These are phyloP conservation scores for Zosterops lateralis DNA, from an alignment of 2,113 vertebrate species.

Conservation along the genomic window DNA sequence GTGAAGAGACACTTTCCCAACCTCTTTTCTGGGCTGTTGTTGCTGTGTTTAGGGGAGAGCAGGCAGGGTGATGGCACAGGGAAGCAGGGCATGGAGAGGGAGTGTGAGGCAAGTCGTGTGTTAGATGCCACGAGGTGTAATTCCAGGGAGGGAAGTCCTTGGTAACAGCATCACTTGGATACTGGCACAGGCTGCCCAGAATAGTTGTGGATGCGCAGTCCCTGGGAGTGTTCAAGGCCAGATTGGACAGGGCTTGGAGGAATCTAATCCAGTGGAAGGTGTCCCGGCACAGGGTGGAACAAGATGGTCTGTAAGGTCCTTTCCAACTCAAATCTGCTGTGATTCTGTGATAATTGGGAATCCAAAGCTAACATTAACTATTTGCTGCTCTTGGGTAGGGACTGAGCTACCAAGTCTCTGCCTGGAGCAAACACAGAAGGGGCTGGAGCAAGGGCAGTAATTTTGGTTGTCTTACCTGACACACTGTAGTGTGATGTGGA, in stretches of 20 bases:
- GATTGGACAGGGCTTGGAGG: not conserved
- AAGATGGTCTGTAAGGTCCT: not conserved
- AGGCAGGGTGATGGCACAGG: not conserved
- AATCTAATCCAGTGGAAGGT: not conserved
- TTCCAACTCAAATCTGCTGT: not conserved
- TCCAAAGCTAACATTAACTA: not conserved
- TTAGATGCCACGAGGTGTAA: not conserved
- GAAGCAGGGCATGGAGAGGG: not conserved
- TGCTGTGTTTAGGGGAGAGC: not conserved
- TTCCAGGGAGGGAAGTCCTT: not conserved
- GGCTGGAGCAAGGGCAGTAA: not conserved
- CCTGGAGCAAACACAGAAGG: not conserved
- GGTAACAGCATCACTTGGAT: not conserved
- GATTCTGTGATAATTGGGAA: too few species aligned
- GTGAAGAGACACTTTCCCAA: slow-evolving; percentile 72
- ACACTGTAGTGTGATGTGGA: not conserved
- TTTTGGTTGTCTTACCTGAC: not conserved
- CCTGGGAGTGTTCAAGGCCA: not conserved
- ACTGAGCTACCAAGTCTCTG: not conserved
- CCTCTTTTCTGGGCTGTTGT: not conserved
- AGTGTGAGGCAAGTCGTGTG: not conserved
- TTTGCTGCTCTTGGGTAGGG: not conserved
- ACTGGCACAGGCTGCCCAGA: not conserved
- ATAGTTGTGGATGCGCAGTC: fast-evolving
- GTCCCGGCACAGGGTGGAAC: not conserved